phyloP scores from a whole-genome alignment of 1,140 invertebrate species.

The Choristoneura fumiferana region DNA sequence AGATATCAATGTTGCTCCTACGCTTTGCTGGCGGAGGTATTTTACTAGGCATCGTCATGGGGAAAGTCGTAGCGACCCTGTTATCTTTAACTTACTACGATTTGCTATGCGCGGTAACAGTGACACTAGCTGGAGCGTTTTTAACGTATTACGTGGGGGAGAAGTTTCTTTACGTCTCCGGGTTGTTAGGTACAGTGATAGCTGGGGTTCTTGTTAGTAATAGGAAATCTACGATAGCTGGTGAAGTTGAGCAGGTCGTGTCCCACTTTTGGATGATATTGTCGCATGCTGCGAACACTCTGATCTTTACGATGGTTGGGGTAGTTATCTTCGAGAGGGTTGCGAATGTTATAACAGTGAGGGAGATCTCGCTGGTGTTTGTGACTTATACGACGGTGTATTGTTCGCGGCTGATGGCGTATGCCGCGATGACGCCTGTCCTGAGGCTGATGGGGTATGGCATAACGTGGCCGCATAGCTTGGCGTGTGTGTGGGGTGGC shows the following conservation, averaged over 20 bases:
- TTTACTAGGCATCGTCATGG: constrained; percentile 53
- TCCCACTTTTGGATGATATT: constrained; percentile 57
- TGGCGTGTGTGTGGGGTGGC: constrained; percentile 67
- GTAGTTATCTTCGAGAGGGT: constrained; percentile 65
- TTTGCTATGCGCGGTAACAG: constrained; percentile 49
- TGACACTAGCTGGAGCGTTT: constrained; percentile 57
- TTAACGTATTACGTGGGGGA: constrained; percentile 68
- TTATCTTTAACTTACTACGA: constrained; percentile 63
- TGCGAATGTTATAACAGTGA: constrained; percentile 49
- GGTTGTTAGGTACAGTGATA: constrained; percentile 56
- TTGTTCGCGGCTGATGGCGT: constrained; percentile 55
- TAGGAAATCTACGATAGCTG: constrained; percentile 54
- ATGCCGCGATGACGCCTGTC: constrained; percentile 56
- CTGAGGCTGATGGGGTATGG: constrained; percentile 56
- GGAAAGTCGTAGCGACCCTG: constrained; percentile 44
- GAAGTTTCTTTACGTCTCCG: constrained; percentile 66
- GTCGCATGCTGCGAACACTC: constrained; percentile 50
- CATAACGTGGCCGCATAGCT: constrained; percentile 62
- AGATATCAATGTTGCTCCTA: constrained; percentile 50
- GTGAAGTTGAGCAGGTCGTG: constrained; percentile 56
- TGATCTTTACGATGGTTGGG: constrained; percentile 64
- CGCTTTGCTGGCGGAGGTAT: constrained; percentile 59
- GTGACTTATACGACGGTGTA: constrained; percentile 66
- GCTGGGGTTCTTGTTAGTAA: constrained; percentile 58
- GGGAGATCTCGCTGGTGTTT: constrained; percentile 57